Evolutionary conservation across 2,888 invertebrate genomes (phyloP).

Genomic region (Trachelus stipa): DNA sequence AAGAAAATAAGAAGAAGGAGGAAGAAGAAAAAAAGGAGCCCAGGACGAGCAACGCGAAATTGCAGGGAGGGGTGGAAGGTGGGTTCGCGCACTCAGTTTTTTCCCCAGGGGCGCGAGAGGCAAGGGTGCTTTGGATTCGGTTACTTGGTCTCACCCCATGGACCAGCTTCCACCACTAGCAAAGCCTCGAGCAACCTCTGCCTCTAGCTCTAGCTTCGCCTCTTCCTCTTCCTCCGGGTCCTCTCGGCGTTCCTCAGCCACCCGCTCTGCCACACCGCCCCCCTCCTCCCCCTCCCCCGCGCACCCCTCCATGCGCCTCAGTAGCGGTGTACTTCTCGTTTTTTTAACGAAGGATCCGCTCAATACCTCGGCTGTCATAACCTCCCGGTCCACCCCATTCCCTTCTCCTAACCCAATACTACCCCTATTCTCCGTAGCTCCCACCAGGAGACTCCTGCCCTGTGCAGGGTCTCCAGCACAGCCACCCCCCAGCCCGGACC

Average conservation of each 20-base stretch:
- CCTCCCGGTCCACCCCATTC: slow-evolving; percentile 49
- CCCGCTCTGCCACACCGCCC: slow-evolving; percentile 21
- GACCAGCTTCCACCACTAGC: slow-evolving; percentile 16
- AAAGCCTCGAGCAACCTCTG: slow-evolving; percentile 7
- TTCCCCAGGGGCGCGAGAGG: slow-evolving; percentile 47
- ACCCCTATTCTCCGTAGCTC: slow-evolving; percentile 32
- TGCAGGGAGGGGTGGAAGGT: slow-evolving; percentile 32
- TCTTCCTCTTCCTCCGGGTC: slow-evolving; percentile 1
- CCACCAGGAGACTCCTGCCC: slow-evolving; percentile 21
- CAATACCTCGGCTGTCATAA: slow-evolving; percentile 67
- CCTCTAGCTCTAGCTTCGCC: slow-evolving; percentile 11
- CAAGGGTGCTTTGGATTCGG: slow-evolving; percentile 63
- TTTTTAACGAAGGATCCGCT: slow-evolving; percentile 67
- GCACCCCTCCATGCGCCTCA: slow-evolving; percentile 45
- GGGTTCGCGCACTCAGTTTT: slow-evolving; percentile 50
- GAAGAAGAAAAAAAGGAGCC: slow-evolving; percentile 20
- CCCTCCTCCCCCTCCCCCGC: no score
- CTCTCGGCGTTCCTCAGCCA: slow-evolving; percentile 18
- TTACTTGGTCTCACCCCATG: slow-evolving; percentile 59
- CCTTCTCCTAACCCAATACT: slow-evolving; percentile 30
- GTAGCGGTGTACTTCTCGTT: slow-evolving; percentile 53
- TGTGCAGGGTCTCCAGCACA: slow-evolving; percentile 19
- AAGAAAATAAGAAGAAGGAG: slow-evolving; percentile 21
- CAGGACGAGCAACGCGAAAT: slow-evolving; percentile 42
- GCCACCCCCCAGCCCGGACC: slow-evolving; percentile 17